These are phyloP conservation scores for Rhagium mordax DNA, from an alignment of 2,888 invertebrate genomes.

Conservation along the genomic window DNA sequence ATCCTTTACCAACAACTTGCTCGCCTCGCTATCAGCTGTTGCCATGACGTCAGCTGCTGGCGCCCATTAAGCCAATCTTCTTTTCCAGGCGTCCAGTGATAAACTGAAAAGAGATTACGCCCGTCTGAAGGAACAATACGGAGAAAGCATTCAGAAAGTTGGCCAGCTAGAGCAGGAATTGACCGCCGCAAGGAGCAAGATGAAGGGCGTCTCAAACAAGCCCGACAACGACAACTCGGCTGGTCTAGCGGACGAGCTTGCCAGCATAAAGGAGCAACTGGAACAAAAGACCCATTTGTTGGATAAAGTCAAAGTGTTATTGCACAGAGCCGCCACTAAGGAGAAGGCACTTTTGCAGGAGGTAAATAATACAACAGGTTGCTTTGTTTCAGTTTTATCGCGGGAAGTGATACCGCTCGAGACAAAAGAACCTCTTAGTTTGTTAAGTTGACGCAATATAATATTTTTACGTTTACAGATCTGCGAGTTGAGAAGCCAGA, in stretches of 20 bases:
- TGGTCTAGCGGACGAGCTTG: conserved; percentile 68
- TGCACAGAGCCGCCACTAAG: conserved; percentile 77
- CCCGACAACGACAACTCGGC: conserved; percentile 49
- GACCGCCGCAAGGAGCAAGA: conserved; percentile 54
- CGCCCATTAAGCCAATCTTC: neutral
- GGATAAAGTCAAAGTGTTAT: conserved; percentile 76
- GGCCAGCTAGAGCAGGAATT: conserved; percentile 64
- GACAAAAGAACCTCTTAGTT: too few relatives aligned
- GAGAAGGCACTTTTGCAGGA: conserved; percentile 77
- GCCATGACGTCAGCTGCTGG: neutral
- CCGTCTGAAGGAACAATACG: conserved; percentile 65
- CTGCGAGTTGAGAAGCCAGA: conserved; percentile 47
- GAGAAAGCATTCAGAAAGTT: conserved; percentile 62
- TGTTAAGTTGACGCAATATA: too few relatives aligned
- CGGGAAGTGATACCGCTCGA: neutral
- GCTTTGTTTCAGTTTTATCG: neutral
- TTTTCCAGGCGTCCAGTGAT: conserved; percentile 61
- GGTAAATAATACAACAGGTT: conserved; percentile 67
- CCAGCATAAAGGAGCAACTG: conserved; percentile 73
- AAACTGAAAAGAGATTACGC: conserved; percentile 64
- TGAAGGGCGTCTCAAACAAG: conserved; percentile 48
- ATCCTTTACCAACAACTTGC: too few relatives aligned
- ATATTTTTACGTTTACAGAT: conserved; percentile 53
- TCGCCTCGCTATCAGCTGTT: too few relatives aligned
- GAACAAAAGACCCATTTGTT: conserved; percentile 75